A percentile compares a stretch with the other conserved stretches of the same genome.
phyloP scores from a whole-genome alignment of 2,888 invertebrate genomes.

The Andrena flavipes region DNA sequence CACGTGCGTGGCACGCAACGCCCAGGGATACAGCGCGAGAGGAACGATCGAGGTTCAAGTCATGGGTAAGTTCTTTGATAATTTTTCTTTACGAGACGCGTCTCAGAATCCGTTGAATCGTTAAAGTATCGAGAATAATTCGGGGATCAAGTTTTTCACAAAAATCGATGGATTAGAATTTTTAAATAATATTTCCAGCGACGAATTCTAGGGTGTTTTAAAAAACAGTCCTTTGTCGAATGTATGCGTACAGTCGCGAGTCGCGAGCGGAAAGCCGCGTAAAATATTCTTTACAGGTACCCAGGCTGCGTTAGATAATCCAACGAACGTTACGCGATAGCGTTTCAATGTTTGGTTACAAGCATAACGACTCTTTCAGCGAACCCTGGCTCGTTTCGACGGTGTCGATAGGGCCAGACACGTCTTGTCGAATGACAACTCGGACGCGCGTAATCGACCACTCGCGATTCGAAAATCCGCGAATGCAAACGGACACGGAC shows the following conservation, averaged over 20 bases:
- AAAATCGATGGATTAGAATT: neutral
- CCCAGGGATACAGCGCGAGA: constrained; percentile 95
- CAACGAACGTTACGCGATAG: constrained; percentile 25
- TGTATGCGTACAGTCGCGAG: neutral
- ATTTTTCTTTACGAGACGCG: neutral
- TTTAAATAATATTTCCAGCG: neutral
- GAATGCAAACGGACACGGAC: constrained; percentile 58
- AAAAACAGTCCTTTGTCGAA: neutral
- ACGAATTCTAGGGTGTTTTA: neutral
- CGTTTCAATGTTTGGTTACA: constrained; percentile 39
- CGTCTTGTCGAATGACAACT: constrained; percentile 40
- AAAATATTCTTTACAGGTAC: constrained; percentile 54
- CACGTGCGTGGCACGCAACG: constrained; percentile 96
- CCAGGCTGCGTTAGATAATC: constrained; percentile 4
- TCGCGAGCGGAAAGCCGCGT: constrained; percentile 24
- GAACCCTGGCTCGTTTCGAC: constrained; percentile 41
- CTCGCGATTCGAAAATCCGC: constrained; percentile 24
- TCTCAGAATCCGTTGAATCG: neutral
- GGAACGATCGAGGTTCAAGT: constrained; percentile 97
- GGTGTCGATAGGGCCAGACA: constrained; percentile 34
- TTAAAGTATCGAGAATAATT: neutral
- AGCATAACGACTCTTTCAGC: constrained; percentile 50
- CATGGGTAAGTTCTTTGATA: constrained; percentile 92
- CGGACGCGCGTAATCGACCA: constrained; percentile 4
- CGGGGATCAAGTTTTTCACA: neutral